Evolutionary conservation across 1,140 invertebrate genomes (phyloP), one percentile per base, ranked within the genome.

Genomic region (Littorina saxatilis): DNA sequence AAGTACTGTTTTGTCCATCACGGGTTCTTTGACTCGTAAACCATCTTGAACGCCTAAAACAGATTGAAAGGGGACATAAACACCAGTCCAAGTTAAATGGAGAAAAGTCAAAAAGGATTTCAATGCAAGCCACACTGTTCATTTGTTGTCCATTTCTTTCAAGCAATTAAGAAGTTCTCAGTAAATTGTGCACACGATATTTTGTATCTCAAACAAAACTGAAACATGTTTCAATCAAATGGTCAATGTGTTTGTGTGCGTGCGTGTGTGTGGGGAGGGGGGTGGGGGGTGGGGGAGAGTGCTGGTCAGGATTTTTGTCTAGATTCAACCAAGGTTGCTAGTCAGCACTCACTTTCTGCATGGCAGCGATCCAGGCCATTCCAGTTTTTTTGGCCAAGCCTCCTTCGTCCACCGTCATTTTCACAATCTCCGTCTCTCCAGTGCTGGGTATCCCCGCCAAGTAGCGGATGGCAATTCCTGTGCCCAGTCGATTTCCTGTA

Each of bases 331-430:
- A n/a, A n/a, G n/a, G n/a, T n/a, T n/a, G n/a, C n/a, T n/a, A n/a
- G n/a, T n/a, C n/a, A n/a, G n/a, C n/a, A 61, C 58, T 2, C 74
- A 89, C 88, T 85, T 89, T 88, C 43, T 87, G 85, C 83, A 89
- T 86, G 55, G 87, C 86, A 35, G 86, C 82, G 27, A 89, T 81
- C 88, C 88, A 89, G 27, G 80, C 58, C 66, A 85, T 86, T 66
- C 83, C 86, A 35, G 85, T 82, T 61, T 81, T 87, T 32, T 79
- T 83, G 43, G 15, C n/a, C n/a, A n/a, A n/a, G 9, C 77, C n/a
- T 20, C 79, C 82, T 32, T 82, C 66, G 7, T 78, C 84, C 9
- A 88, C 86, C 17, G 82, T 58, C 82, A 88, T 84, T 37, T 88
- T 86, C 0, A 89, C 29, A 2, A 86, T 73, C 47, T 83, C 74